A percentile compares a stretch with the other conserved stretches of the same genome.
phyloP scores from a whole-genome alignment of 1,140 invertebrate species.

The Lerema accius region DNA sequence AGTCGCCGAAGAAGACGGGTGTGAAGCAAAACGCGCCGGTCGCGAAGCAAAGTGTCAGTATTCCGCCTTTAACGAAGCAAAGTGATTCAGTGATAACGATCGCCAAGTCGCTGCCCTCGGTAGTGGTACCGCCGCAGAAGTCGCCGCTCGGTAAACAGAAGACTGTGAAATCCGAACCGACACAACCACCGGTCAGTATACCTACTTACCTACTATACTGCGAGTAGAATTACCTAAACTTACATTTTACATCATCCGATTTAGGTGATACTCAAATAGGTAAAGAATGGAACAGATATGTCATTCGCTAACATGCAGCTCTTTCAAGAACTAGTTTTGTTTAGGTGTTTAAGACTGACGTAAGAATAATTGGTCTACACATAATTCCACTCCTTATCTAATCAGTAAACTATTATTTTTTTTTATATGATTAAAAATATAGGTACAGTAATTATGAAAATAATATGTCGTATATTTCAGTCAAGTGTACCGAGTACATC shows the following conservation, averaged over 20 bases:
- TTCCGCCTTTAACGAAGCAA: slow-evolving; percentile 35
- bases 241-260: not conserved
- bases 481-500: slow-evolving; percentile 29
- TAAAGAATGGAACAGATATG: no score
- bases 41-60: slow-evolving; percentile 37
- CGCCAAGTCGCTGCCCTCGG: slow-evolving; percentile 48
- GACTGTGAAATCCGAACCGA: slow-evolving; percentile 53
- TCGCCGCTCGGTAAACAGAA: slow-evolving; percentile 64
- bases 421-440: no score
- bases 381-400: no score
- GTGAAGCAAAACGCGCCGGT: slow-evolving; percentile 37
- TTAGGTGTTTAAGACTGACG: no score
- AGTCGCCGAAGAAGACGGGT: slow-evolving; percentile 44
- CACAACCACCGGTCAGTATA: slow-evolving; percentile 46
- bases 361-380: no score
- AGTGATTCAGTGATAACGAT: slow-evolving; percentile 37
- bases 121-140: slow-evolving; percentile 54
- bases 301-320: no score
- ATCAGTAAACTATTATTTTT: no score
- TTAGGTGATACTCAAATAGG: no score
- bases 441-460: no score
- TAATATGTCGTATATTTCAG: slow-evolving; percentile 43
- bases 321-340: no score
- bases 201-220: no score
- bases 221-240: not conserved